Evolutionary conservation across 2,797 vertebrate genomes (phyloP).

Genomic region (Sorex maritimensis): DNA sequence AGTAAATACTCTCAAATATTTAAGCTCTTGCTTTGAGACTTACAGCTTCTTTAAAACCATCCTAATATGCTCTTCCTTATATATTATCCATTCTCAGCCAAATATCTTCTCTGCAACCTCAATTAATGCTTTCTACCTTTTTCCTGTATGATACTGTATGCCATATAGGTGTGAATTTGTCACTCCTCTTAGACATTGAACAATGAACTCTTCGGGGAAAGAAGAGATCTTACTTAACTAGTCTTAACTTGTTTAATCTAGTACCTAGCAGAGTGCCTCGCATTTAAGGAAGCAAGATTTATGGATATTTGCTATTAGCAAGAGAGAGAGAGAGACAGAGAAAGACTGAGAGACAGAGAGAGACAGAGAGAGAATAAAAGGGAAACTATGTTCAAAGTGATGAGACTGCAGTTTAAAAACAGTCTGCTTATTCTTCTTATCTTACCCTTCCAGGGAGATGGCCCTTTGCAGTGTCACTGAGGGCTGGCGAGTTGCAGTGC

Average conservation of each 20-base stretch:
- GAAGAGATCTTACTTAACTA: background rate
- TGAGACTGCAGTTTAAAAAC: slow-evolving; percentile 38
- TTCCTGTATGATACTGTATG: background rate
- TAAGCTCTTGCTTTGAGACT: background rate
- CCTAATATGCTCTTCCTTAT: background rate
- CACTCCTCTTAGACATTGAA: background rate
- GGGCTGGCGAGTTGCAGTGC: slow-evolving; percentile 91
- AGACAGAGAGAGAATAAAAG: background rate
- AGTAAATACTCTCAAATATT: background rate
- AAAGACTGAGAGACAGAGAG: background rate
- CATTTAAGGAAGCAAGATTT: background rate
- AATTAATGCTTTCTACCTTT: background rate
- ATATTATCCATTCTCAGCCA: background rate
- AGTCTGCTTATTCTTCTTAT: slow-evolving; percentile 75
- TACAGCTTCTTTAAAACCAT: slow-evolving; percentile 18
- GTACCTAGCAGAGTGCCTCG: background rate
- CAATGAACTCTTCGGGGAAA: background rate
- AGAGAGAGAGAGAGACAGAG: background rate
- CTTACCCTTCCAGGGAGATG: slow-evolving; percentile 93
- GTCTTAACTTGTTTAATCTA: background rate
- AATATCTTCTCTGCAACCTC: background rate
- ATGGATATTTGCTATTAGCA: slow-evolving; percentile 13
- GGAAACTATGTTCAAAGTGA: background rate
- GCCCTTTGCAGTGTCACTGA: slow-evolving; percentile 92
- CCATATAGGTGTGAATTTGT: background rate